Percentiles rank a stretch among this genome's conserved stretches.
Evolutionary conservation across 2,888 invertebrate species (phyloP).

Genomic region (Mesorhabditis spiculigera): DNA sequence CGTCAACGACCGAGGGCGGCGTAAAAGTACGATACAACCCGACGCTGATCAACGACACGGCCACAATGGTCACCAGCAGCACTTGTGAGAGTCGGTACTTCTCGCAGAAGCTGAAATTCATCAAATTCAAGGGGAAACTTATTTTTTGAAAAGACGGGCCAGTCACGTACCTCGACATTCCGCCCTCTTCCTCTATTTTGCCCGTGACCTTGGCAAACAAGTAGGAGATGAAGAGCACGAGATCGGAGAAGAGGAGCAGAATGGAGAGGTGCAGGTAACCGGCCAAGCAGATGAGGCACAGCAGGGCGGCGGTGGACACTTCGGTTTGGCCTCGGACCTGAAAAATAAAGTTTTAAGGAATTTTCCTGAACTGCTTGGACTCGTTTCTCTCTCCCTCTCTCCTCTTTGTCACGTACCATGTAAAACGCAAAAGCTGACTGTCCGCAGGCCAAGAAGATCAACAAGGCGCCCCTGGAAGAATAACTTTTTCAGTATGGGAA

Average conservation of each 20-base stretch:
- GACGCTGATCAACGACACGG: background rate
- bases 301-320: conserved; percentile 22
- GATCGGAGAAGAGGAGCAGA: conserved; percentile 24
- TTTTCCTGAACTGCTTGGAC: background rate
- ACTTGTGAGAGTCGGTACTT: background rate
- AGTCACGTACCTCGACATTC: too few relatives aligned
- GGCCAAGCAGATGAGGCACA: conserved; percentile 31
- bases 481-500: background rate
- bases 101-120: background rate
- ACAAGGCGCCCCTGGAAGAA: background rate
- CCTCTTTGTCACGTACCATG: background rate
- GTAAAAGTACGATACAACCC: background rate
- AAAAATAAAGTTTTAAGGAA: conserved; percentile 8
- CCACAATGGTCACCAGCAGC: background rate
- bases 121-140: too few relatives aligned
- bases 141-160: too few relatives aligned
- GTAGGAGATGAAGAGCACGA: conserved; percentile 11
- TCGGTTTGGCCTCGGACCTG: conserved; percentile 31
- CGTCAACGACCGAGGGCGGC: background rate
- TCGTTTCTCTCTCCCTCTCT: background rate
- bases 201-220: too few relatives aligned
- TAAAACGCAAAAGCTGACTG: background rate
- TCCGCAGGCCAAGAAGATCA: background rate
- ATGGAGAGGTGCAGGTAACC: conserved; percentile 33
- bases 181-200: too few relatives aligned